Conservation (phyloP, 2,888 invertebrate genomes). For the Parnassius orleans region DNA sequence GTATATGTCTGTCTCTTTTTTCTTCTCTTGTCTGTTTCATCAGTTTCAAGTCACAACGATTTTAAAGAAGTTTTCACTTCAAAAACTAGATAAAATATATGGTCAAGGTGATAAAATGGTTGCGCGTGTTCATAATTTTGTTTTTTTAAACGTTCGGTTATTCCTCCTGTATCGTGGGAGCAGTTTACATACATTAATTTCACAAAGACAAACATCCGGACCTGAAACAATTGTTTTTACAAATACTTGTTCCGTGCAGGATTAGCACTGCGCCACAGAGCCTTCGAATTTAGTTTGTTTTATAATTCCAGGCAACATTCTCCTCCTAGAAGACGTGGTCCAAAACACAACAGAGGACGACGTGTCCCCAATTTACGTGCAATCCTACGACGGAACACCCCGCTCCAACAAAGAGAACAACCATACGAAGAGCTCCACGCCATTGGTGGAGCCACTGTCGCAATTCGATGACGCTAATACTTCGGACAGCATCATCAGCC, state of each 20-base stretch:
- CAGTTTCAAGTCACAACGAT: no score
- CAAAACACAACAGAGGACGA: conserved; percentile 44
- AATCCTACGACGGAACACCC: conserved; percentile 35
- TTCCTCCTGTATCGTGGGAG: no score
- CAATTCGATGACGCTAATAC: conserved; percentile 58
- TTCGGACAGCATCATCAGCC: conserved; percentile 55
- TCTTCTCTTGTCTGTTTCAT: no score
- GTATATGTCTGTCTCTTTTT: no score
- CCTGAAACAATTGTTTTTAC: no score
- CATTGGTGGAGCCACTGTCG: conserved; percentile 30
- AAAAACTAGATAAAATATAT: not conserved
- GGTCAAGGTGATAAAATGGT: no score
- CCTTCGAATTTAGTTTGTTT: no score
- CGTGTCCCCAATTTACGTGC: conserved; percentile 39
- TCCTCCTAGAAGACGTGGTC: conserved; percentile 65
- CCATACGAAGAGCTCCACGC: conserved; percentile 27
- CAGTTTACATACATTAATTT: no score
- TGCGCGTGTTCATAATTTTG: no score
- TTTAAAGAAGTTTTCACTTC: conserved; percentile 34
- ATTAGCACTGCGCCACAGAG: no score
- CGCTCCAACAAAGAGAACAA: conserved; percentile 37
- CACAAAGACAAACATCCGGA: no score
- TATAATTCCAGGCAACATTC: conserved; percentile 73
- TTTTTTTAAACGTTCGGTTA: not conserved
- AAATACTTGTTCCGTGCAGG: no score